Base-by-base conservation (phyloP, 2,113 vertebrate species). In the Dryoscopus gambensis region DNA sequence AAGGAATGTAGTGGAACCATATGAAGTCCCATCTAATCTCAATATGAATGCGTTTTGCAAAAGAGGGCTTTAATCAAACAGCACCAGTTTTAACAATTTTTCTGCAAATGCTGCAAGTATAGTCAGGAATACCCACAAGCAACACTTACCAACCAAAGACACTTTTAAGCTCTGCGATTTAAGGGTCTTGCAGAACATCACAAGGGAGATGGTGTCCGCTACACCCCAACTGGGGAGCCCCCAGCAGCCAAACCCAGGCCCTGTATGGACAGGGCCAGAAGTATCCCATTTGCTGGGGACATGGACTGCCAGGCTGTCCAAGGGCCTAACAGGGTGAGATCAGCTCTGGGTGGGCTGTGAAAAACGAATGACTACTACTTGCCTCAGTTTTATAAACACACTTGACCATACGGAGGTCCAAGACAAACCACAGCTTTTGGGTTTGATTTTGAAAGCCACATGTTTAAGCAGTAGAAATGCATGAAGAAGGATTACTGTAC, bases 171-270 rank as follows among this genome's bases (percentile, higher is more conserved):
- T 70, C 81, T 67, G 33, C 0, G 5, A 60, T 7, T 50, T 55
- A 47, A 79, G 15, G 20, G 27, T 57, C 31, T n/a, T 40, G 27
- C 56, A 62, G 28, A 78, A 35, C 25, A 60, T 15, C 35, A 39
- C 4, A 13, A 49, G 18, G 35, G 46, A 69, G 37, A 14, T 10
- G 44, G 5, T 5, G 53, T 40, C 31, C 47, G 37, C 7, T 3
- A 5, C 13, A 14, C 22, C 12, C 14, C 1, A 67, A 0, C 50
- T 3, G 14, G 14, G 18, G 25, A 11, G 21, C 6, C 22, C n/a
- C 33, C 56, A 27, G 47, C 4, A 56, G 49, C 15, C 44, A 7
- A 13, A 44, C 15, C 8, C 37, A 15, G 35, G 30, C 30, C 25
- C 33, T 70, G 40, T 3, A 63, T 17, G 17, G 47, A 44, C 60